These are phyloP conservation scores for Eueides isabella DNA, from an alignment of 1,140 invertebrate genomes.

Conservation along the genomic window DNA sequence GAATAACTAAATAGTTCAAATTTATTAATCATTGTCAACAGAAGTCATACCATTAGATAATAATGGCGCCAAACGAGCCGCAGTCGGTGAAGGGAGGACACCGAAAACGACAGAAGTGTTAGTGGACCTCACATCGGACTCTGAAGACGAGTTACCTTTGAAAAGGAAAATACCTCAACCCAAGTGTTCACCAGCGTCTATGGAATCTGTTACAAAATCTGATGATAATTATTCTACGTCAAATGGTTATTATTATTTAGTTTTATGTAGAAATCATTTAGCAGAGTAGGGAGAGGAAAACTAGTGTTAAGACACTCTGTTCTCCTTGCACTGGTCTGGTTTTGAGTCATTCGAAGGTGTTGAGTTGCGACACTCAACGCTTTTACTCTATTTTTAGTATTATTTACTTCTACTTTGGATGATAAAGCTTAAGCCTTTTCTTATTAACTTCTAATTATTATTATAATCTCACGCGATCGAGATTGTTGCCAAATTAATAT, in stretches of 20 bases:
- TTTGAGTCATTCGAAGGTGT: too few species aligned
- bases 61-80: conserved; percentile 60
- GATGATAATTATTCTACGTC: conserved; percentile 61
- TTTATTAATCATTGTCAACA: conserved; percentile 34
- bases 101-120: conserved; percentile 63
- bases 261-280: neutral
- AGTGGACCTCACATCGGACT: conserved; percentile 78
- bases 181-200: conserved; percentile 52
- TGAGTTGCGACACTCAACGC: too few species aligned
- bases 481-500: too few species aligned
- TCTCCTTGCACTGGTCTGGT: too few species aligned
- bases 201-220: conserved; percentile 50
- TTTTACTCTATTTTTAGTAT: too few species aligned
- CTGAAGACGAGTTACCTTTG: conserved; percentile 76
- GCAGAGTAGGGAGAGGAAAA: neutral
- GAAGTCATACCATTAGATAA: conserved; percentile 77
- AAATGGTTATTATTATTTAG: conserved; percentile 47
- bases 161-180: conserved; percentile 72
- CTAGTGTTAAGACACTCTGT: too few species aligned
- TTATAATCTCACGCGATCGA: too few species aligned
- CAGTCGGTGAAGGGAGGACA: conserved; percentile 60
- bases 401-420: too few species aligned
- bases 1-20: neutral
- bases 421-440: too few species aligned
- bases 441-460: too few species aligned